Evolutionary conservation across 2,113 vertebrate species (phyloP).

Genomic region (Martes martes): DNA sequence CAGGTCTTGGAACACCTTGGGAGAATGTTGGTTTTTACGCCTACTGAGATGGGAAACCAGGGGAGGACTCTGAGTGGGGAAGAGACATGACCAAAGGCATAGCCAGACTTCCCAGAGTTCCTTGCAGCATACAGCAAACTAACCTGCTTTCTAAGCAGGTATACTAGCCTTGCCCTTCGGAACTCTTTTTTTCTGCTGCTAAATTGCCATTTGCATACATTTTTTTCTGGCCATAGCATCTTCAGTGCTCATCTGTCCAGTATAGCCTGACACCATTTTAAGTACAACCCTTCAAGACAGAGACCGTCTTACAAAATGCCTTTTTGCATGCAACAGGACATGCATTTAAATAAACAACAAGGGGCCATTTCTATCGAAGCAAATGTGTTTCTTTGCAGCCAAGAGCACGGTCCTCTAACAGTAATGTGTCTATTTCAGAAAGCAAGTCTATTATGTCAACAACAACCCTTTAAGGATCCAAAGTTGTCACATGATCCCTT

Average conservation of each 20-base stretch:
- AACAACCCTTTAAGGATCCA: constrained; percentile 73
- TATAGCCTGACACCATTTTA: background rate
- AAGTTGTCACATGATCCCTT: constrained; percentile 78
- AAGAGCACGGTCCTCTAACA: constrained; percentile 67
- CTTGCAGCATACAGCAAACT: background rate
- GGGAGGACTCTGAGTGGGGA: background rate
- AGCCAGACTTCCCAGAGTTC: background rate
- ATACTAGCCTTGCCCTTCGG: background rate
- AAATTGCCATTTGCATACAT: background rate
- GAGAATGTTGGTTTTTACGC: background rate
- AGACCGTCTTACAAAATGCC: constrained; percentile 65
- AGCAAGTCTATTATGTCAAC: constrained; percentile 78
- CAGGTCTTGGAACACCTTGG: too few relatives aligned
- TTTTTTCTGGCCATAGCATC: background rate
- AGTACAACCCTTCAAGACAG: constrained; percentile 63
- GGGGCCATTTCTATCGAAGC: constrained; percentile 72
- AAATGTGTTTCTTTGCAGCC: constrained; percentile 67
- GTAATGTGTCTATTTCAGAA: constrained; percentile 79
- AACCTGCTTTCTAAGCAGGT: background rate
- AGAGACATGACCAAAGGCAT: background rate
- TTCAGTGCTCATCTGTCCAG: background rate
- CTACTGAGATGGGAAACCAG: background rate
- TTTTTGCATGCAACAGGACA: constrained; percentile 45
- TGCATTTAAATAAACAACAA: constrained; percentile 74
- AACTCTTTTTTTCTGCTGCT: background rate